phyloP scores from a whole-genome alignment of 2,113 vertebrate genomes.

The Rafetus swinhoei region DNA sequence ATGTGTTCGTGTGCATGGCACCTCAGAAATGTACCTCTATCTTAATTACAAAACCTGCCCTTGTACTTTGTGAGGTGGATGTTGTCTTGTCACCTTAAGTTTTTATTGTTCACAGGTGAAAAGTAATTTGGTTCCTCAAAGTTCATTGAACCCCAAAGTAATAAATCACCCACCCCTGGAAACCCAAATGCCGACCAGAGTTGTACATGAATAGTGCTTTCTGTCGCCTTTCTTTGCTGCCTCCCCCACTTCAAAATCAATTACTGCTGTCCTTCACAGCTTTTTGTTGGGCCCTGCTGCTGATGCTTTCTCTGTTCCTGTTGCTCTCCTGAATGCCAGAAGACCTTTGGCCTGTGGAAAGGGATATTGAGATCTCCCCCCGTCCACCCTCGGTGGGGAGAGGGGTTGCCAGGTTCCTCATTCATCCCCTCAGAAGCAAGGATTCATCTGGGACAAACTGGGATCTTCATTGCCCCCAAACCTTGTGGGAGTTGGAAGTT shows the following conservation, averaged over 20 bases:
- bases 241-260: not conserved
- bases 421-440: not conserved
- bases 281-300: not conserved
- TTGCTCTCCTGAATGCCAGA: not conserved
- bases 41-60: not conserved
- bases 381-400: accelerated
- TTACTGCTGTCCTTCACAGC: not conserved
- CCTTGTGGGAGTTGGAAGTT: accelerated
- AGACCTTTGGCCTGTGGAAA: not conserved
- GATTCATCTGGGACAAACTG: not conserved
- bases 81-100: not conserved
- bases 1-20: not conserved
- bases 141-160: not conserved
- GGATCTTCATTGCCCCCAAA: not conserved
- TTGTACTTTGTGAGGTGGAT: not conserved
- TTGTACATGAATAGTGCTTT: not conserved
- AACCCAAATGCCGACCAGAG: not conserved
- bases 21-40: not conserved
- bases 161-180: not conserved
- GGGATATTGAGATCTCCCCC: not conserved
- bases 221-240: not conserved
- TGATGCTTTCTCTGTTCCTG: not conserved
- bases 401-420: not conserved
- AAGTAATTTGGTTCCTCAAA: not conserved
- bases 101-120: not conserved